These are phyloP conservation scores for Scomber colias DNA, from an alignment of 2,113 vertebrate genomes.

Conservation along the genomic window DNA sequence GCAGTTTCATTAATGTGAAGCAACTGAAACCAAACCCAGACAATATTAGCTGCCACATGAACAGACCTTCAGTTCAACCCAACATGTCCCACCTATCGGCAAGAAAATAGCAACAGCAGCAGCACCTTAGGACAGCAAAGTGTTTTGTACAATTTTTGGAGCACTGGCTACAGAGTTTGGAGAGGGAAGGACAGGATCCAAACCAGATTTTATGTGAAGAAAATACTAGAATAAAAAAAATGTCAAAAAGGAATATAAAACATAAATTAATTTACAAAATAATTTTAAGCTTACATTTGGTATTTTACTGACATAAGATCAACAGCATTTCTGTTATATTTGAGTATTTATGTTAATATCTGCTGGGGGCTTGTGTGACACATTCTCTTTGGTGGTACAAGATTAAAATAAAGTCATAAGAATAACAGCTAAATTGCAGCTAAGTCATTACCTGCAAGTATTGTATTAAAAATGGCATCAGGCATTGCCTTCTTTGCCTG, in stretches of 20 bases:
- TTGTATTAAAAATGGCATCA: not conserved
- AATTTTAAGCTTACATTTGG: not conserved
- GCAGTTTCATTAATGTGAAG: slow-evolving; percentile 32
- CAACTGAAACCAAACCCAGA: slow-evolving; percentile 36
- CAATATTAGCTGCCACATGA: slow-evolving; percentile 38
- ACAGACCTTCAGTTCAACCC: slow-evolving; percentile 33
- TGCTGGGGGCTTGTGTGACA: not conserved
- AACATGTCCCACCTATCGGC: slow-evolving; percentile 51
- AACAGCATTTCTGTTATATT: not conserved
- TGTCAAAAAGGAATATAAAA: not conserved
- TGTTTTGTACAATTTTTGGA: too few relatives aligned
- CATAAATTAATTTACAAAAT: not conserved
- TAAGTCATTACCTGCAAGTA: not conserved
- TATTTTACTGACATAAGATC: not conserved
- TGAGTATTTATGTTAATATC: not conserved
- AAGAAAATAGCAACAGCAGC: slow-evolving; percentile 44
- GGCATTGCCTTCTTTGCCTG: not conserved
- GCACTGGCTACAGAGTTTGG: not conserved
- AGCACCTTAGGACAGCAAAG: slow-evolving; percentile 19
- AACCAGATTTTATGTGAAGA: slow-evolving; percentile 30
- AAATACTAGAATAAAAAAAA: not conserved
- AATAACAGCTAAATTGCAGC: too few relatives aligned
- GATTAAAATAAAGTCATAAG: too few relatives aligned
- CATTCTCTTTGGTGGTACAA: too few relatives aligned
- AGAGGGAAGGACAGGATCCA: slow-evolving; percentile 17